Percentiles rank a stretch among this genome's conserved stretches.
phyloP scores from a whole-genome alignment of 2,797 vertebrate genomes.

The Poeciliopsis gracilis region DNA sequence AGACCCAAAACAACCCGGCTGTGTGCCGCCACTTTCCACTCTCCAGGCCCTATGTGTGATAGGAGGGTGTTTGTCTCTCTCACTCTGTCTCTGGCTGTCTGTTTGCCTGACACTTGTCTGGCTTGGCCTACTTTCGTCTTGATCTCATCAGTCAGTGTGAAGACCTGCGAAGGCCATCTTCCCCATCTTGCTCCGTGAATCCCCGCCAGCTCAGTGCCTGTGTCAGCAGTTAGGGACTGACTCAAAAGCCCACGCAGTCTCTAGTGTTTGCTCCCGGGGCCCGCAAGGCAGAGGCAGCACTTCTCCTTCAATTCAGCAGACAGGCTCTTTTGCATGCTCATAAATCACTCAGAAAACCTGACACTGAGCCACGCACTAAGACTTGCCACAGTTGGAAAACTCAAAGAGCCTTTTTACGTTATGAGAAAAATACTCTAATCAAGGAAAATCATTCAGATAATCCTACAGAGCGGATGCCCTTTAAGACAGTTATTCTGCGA shows the following conservation, averaged over 20 bases:
- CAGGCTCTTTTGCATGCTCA: conserved; percentile 77
- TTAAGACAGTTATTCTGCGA: conserved; percentile 2
- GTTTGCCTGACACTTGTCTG: conserved; percentile 76
- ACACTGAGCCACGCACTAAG: conserved; percentile 59
- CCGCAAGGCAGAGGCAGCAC: conserved; percentile 61
- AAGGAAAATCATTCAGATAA: conserved; percentile 36
- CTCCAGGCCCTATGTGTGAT: conserved; percentile 58
- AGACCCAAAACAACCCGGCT: conserved; percentile 63
- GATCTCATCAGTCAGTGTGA: conserved; percentile 79
- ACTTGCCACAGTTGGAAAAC: conserved; percentile 40
- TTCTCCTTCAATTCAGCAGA: conserved; percentile 65
- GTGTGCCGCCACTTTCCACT: conserved; percentile 42
- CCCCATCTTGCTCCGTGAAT: conserved; percentile 62
- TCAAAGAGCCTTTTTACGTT: conserved; percentile 27
- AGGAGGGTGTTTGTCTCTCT: conserved; percentile 65
- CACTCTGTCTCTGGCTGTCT: conserved; percentile 60
- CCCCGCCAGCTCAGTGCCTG: conserved; percentile 68
- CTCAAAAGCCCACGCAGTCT: conserved; percentile 64
- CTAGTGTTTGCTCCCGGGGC: conserved; percentile 55
- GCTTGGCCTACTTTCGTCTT: conserved; percentile 76
- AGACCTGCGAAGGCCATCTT: conserved; percentile 76
- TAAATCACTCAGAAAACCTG: conserved; percentile 74
- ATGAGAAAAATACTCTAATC: conserved; percentile 37
- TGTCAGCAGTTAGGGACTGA: conserved; percentile 77
- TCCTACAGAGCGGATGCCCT: not conserved